Conservation (phyloP, 2,113 vertebrate genomes). For the Pavo muticus region DNA sequence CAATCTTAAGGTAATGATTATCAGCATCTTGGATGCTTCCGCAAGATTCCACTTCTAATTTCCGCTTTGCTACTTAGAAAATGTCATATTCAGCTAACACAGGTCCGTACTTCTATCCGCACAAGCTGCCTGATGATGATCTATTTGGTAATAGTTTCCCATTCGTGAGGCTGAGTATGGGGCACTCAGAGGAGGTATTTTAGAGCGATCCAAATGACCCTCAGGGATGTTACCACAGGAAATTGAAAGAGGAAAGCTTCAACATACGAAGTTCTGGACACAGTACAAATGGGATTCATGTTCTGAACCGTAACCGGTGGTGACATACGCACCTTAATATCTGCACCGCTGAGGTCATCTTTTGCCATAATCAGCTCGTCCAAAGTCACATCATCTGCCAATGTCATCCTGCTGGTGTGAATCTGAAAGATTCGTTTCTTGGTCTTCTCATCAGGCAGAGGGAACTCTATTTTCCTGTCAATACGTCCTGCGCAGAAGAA, state of each 20-base stretch:
- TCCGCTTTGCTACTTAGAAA: not conserved
- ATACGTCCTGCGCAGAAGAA: constrained; percentile 86
- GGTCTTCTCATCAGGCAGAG: constrained; percentile 96
- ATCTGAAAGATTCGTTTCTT: constrained; percentile 98
- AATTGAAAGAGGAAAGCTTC: not conserved
- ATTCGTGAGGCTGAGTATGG: not conserved
- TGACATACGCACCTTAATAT: constrained; percentile 88
- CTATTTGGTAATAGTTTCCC: not conserved
- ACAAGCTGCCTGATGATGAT: not conserved
- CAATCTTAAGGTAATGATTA: not conserved
- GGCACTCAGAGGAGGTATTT: not conserved
- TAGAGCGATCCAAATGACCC: not conserved
- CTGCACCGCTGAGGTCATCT: constrained; percentile 96
- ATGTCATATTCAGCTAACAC: not conserved
- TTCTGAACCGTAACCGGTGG: not conserved
- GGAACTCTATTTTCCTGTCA: constrained; percentile 97
- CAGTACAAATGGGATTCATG: not conserved
- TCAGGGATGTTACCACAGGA: not conserved
- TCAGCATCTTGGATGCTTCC: not conserved
- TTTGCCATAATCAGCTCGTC: constrained; percentile 98
- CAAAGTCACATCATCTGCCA: constrained; percentile 92
- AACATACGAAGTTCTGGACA: not conserved
- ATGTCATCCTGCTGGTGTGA: constrained; percentile 96
- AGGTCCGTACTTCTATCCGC: rapidly evolving
- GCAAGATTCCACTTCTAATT: not conserved